Evolutionary conservation across 1,140 invertebrate species (phyloP).

Genomic region (Chironomus tepperi): DNA sequence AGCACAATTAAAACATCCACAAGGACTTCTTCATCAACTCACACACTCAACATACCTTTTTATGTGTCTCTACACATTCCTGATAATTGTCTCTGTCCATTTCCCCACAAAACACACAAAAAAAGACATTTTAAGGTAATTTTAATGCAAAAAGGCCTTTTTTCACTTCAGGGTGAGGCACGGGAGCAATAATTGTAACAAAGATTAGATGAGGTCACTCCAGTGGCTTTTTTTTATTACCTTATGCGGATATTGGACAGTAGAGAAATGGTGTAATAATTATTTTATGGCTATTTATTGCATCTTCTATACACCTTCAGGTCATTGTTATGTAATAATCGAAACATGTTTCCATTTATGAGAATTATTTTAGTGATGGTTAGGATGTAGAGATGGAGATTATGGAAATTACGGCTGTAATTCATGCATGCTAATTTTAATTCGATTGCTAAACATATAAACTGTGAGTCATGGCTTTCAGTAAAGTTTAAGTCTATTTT

Average conservation of each 20-base stretch:
- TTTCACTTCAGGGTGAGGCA: no score
- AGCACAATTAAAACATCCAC: conserved; percentile 20
- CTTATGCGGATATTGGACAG: not conserved
- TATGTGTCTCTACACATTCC: not conserved
- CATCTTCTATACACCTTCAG: not conserved
- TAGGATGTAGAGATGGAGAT: no score
- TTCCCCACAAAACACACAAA: not conserved
- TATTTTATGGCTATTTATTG: conserved; percentile 22
- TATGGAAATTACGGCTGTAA: no score
- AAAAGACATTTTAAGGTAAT: not conserved
- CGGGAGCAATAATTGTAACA: not conserved
- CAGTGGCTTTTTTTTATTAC: conserved; percentile 12
- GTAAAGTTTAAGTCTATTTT: no score
- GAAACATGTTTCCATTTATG: not conserved
- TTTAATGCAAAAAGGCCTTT: not conserved
- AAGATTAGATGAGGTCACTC: conserved; percentile 11
- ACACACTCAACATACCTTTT: no score
- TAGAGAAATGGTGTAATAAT: conserved; percentile 22
- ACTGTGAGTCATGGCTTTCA: no score
- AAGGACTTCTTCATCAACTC: not conserved
- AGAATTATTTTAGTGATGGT: no score
- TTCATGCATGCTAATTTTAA: no score
- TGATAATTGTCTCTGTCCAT: not conserved
- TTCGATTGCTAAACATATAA: no score
- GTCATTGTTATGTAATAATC: conserved; percentile 8